Evolutionary conservation across 1,140 invertebrate genomes (phyloP).

Genomic region (Pseudomyrmex gracilis): DNA sequence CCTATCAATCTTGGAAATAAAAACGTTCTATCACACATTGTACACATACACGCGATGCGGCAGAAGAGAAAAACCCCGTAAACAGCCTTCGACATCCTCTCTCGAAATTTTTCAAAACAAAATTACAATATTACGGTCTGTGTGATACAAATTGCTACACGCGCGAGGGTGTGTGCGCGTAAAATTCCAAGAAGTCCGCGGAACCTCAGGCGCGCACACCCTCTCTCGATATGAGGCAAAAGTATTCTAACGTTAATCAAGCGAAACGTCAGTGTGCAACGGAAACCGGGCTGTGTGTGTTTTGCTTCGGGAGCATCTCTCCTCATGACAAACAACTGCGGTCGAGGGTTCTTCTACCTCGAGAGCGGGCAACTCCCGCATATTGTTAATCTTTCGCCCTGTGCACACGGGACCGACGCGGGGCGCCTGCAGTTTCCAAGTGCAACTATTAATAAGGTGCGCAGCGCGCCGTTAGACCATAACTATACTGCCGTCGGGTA

Average conservation of each 20-base stretch:
- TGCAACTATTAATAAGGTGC: conserved; percentile 72
- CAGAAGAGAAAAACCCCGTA: not conserved
- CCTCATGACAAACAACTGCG: conserved; percentile 57
- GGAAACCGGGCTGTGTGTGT: conserved; percentile 9
- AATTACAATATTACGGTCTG: not conserved
- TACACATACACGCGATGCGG: not conserved
- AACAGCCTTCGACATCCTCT: not conserved
- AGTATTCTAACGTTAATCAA: conserved; percentile 47
- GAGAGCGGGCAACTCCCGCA: conserved; percentile 21
- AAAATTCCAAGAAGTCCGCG: not conserved
- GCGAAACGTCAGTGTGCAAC: conserved; percentile 35
- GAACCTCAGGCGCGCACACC: not conserved
- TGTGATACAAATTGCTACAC: not conserved
- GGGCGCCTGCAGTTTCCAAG: conserved; percentile 62
- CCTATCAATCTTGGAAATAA: not conserved
- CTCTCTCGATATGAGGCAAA: not conserved
- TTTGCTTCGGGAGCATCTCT: conserved; percentile 32
- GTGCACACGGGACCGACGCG: conserved; percentile 37
- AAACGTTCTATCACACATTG: not conserved
- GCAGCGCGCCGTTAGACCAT: conserved; percentile 61
- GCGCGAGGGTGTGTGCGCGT: no score
- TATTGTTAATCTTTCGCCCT: conserved; percentile 64
- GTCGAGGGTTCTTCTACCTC: conserved; percentile 40
- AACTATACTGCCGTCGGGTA: conserved; percentile 40
- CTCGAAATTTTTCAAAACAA: not conserved